Percentiles rank a stretch among this genome's conserved stretches.
Conservation (phyloP, 2,888 invertebrate species). For the Apamea crenata region DNA sequence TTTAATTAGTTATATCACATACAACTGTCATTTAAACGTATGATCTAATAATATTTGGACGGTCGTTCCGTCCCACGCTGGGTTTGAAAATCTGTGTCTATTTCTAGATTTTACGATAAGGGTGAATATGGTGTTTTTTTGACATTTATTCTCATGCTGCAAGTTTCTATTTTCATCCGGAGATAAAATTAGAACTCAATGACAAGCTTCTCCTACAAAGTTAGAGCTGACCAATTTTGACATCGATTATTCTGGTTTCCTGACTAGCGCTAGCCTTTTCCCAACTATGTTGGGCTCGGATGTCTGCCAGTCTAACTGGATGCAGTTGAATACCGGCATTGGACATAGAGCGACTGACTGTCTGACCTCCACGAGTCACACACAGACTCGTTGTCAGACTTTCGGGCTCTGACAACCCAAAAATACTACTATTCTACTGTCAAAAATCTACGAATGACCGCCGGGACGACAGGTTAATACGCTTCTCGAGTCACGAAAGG, state of each 20-base stretch:
- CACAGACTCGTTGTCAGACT: too few species aligned
- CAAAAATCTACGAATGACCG: too few species aligned
- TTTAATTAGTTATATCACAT: conserved; percentile 50
- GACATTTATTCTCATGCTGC: not conserved
- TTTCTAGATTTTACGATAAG: conserved; percentile 3
- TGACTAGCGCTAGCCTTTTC: too few species aligned
- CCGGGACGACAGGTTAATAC: too few species aligned
- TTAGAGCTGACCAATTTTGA: not conserved
- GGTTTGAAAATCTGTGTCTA: conserved; percentile 9
- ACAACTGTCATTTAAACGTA: conserved; percentile 47
- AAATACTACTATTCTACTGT: too few species aligned
- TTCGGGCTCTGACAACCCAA: too few species aligned
- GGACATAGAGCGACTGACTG: not conserved
- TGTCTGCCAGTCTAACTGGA: too few species aligned
- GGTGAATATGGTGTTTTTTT: not conserved
- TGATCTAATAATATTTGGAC: conserved; percentile 35
- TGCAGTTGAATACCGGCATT: not conserved
- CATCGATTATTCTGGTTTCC: not conserved
- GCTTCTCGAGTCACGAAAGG: too few species aligned
- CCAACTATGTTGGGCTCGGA: too few species aligned
- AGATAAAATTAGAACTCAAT: not conserved
- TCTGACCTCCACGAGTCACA: not conserved
- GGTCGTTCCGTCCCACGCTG: conserved; percentile 1
- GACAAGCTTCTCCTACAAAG: not conserved
- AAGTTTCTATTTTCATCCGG: not conserved